Evolutionary conservation across 2,888 invertebrate species (phyloP).

Genomic region (Reticulitermes lucifugus): DNA sequence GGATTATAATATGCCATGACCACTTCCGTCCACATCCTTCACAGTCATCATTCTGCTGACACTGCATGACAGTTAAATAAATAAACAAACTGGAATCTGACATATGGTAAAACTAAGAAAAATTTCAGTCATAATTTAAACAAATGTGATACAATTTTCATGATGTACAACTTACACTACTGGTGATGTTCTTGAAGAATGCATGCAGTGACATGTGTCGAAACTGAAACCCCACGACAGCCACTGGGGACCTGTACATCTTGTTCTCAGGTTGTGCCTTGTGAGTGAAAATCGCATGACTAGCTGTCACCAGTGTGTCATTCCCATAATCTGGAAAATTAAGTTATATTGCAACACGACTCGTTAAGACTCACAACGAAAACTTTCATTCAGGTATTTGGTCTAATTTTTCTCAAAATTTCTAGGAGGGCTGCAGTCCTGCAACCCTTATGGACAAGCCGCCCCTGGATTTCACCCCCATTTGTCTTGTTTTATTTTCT

Average conservation of each 20-base stretch:
- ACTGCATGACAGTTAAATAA: too few relatives aligned
- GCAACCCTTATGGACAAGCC: too few relatives aligned
- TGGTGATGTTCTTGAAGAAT: constrained; percentile 80
- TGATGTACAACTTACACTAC: constrained; percentile 59
- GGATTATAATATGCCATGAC: too few relatives aligned
- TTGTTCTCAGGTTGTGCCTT: constrained; percentile 87
- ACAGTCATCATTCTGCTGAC: too few relatives aligned
- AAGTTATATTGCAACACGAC: not conserved
- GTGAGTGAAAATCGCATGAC: constrained; percentile 82
- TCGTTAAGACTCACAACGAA: too few relatives aligned
- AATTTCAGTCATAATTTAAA: not conserved
- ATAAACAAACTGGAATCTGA: not conserved
- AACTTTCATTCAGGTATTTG: too few relatives aligned
- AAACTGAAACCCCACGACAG: constrained; percentile 90
- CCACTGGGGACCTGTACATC: constrained; percentile 73
- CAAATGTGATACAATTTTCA: not conserved
- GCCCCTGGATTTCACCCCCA: too few relatives aligned
- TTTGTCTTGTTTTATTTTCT: too few relatives aligned
- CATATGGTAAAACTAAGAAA: not conserved
- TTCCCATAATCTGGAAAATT: constrained; percentile 58
- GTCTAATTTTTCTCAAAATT: too few relatives aligned
- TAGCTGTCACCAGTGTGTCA: constrained; percentile 80
- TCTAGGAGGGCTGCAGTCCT: too few relatives aligned
- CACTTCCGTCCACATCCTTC: too few relatives aligned
- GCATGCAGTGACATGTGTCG: constrained; percentile 77